These are phyloP conservation scores for Sepiola atlantica DNA, from an alignment of 2,888 invertebrate species.

Conservation along the genomic window DNA sequence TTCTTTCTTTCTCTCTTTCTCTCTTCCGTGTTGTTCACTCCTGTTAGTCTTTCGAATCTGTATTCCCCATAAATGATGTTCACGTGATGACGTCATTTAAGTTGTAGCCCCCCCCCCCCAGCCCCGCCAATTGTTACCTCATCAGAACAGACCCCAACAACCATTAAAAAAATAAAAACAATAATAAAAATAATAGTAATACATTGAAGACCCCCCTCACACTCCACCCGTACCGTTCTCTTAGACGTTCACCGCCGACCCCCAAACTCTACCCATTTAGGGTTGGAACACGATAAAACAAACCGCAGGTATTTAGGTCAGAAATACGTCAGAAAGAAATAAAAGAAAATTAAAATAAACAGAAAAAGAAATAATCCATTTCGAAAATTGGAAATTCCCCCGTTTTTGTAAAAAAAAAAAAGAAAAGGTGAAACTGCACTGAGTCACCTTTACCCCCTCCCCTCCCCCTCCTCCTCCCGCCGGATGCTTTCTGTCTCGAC, in stretches of 20 bases:
- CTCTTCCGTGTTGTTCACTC: not conserved
- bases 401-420: not conserved
- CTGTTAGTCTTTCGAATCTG: not conserved
- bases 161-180: no score
- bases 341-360: not conserved
- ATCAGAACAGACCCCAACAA: no score
- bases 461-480: no score
- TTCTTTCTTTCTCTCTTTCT: not conserved
- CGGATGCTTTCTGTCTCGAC: not conserved
- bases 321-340: not conserved
- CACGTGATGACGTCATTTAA: not conserved
- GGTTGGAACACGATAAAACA: not conserved
- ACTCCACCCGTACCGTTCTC: not conserved
- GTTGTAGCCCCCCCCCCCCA: not conserved
- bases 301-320: not conserved
- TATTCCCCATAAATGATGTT: not conserved
- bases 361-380: not conserved
- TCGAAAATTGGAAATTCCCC: not conserved
- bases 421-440: not conserved
- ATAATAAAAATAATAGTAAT: no score
- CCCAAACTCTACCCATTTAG: not conserved
- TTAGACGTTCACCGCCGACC: not conserved
- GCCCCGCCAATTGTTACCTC: not conserved
- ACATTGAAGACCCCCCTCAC: not conserved
- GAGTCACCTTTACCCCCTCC: conserved; percentile 10